Evolutionary conservation across 2,797 vertebrate species (phyloP).

Genomic region (Clarias laeviceps): DNA sequence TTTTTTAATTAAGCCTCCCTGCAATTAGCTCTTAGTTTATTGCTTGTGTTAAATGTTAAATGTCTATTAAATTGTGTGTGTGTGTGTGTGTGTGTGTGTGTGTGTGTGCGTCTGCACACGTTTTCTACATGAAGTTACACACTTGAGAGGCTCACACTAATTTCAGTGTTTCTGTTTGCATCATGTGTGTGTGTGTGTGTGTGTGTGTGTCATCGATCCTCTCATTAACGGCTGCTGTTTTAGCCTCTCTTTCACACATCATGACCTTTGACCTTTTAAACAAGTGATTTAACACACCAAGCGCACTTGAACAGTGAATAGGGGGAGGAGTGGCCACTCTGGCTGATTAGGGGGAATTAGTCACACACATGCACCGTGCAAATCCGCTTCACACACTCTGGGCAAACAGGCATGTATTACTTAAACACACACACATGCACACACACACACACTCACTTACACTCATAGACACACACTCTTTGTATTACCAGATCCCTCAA

Average conservation of each 20-base stretch:
- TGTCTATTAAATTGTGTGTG: neutral
- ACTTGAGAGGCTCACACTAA: neutral
- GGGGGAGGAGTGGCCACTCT: conserved; percentile 14
- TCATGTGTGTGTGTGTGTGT: neutral
- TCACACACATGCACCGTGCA: conserved; percentile 25
- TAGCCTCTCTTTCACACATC: conserved; percentile 65
- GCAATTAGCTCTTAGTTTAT: conserved; percentile 85
- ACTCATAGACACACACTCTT: neutral
- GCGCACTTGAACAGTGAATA: neutral
- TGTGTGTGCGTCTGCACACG: neutral
- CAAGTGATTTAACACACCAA: conserved; percentile 60
- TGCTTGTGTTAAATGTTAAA: conserved; percentile 75
- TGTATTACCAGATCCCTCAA: neutral
- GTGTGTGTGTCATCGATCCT: neutral
- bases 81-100: conserved; percentile 19
- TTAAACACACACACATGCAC: conserved; percentile 15
- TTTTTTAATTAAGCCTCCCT: conserved; percentile 85
- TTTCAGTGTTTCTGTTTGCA: neutral
- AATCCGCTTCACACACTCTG: conserved; percentile 11
- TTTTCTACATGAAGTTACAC: neutral
- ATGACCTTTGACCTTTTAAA: conserved; percentile 75
- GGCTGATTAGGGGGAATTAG: conserved; percentile 20
- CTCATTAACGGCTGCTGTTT: conserved; percentile 79
- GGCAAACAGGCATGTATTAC: neutral
- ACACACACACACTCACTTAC: neutral